phyloP scores from a whole-genome alignment of 2,113 vertebrate species.

The Chaetops frenatus region DNA sequence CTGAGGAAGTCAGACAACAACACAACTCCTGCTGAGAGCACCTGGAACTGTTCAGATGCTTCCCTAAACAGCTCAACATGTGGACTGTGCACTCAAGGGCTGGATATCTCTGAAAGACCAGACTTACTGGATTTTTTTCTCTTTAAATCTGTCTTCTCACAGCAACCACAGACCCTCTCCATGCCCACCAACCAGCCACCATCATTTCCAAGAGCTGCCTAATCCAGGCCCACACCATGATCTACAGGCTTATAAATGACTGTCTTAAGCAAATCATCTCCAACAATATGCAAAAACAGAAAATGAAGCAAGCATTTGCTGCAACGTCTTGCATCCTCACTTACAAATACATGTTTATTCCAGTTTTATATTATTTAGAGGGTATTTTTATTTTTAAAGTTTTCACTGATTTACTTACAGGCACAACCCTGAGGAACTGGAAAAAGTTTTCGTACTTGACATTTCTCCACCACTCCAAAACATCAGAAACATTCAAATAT shows the following conservation, averaged over 20 bases:
- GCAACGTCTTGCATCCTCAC: not conserved
- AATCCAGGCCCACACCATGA: not conserved
- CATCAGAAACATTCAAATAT: not conserved
- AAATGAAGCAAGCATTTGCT: not conserved
- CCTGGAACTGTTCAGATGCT: not conserved
- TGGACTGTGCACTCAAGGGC: not conserved
- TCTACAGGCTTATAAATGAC: not conserved
- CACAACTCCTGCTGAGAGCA: not conserved
- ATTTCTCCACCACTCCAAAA: not conserved
- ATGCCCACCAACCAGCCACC: not conserved
- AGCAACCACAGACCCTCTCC: not conserved
- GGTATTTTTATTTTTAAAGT: not conserved
- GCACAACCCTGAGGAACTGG: accelerated
- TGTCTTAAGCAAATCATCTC: not conserved
- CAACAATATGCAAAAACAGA: not conserved
- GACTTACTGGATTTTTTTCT: not conserved
- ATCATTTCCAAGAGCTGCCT: not conserved
- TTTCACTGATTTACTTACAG: not conserved
- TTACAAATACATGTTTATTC: not conserved
- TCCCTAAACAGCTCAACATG: accelerated
- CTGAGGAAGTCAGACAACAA: not conserved
- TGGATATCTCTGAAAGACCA: not conserved
- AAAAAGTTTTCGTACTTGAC: not conserved
- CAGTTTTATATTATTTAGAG: not conserved
- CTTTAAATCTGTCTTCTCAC: not conserved